Conservation (phyloP, 2,113 vertebrate genomes). For the Carassius auratus region DNA sequence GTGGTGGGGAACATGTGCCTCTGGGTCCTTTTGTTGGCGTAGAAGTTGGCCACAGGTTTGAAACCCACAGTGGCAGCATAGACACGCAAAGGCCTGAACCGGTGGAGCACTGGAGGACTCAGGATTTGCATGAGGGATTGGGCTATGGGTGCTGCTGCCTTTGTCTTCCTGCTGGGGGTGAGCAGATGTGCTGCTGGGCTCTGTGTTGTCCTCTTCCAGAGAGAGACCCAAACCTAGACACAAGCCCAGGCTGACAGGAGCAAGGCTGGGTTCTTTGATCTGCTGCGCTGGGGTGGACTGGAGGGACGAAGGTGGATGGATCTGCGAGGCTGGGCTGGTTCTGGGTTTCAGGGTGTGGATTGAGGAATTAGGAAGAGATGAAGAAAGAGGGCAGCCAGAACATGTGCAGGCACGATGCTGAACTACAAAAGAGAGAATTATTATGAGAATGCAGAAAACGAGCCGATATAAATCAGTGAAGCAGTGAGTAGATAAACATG, state of each 20-base stretch:
- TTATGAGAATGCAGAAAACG: too few species aligned
- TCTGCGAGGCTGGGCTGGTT: slow-evolving; percentile 41
- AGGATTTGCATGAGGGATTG: slow-evolving; percentile 34
- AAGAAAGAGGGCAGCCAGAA: slow-evolving; percentile 74
- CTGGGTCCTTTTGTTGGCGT: slow-evolving; percentile 59
- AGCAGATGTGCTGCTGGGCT: slow-evolving; percentile 42
- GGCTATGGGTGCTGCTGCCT: slow-evolving; percentile 50
- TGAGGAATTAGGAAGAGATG: slow-evolving; percentile 45
- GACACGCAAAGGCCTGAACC: slow-evolving; percentile 69
- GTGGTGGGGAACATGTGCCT: slow-evolving; percentile 61
- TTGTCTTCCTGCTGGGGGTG: slow-evolving; percentile 55
- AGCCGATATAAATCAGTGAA: background rate
- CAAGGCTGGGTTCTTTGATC: slow-evolving; percentile 59
- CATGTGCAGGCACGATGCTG: slow-evolving; percentile 72
- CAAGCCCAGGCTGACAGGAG: slow-evolving; percentile 55
- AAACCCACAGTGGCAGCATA: slow-evolving; percentile 70
- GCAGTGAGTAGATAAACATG: background rate
- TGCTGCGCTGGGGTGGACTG: slow-evolving; percentile 35
- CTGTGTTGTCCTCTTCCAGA: slow-evolving; percentile 58
- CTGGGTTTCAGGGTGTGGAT: slow-evolving; percentile 66
- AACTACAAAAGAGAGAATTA: slow-evolving; percentile 54
- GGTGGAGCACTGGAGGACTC: slow-evolving; percentile 34
- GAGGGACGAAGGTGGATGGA: background rate
- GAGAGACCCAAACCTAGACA: slow-evolving; percentile 61
- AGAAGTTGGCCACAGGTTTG: slow-evolving; percentile 65